Base-by-base conservation (phyloP, 2,888 invertebrate species). In the Chrysolina americana region DNA sequence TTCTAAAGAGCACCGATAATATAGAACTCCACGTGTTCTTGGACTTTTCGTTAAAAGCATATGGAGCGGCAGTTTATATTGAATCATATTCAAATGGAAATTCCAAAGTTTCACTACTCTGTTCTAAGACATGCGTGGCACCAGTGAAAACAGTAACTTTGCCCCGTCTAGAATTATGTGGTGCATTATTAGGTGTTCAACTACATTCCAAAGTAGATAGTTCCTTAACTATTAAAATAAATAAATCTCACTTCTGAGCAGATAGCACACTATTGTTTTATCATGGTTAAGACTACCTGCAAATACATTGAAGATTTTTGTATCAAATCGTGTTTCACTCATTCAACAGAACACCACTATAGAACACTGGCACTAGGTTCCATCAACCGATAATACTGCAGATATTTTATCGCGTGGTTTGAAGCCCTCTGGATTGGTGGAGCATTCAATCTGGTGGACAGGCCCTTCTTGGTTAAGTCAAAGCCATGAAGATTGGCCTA, bases 201-300 rank as follows among this genome's bases (percentile, higher is more conserved):
- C 44, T 59, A 21, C 13, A 17, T 59, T 13, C 19, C 10, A 59
- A 59, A 21, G 59, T 21, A 4, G 10, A 10, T 21, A 21, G 23
- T 1, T 23, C 23, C 9, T 21, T 59, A 1, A 21, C 19, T 23
- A 10, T 59, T 21, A 59, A 13, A 17, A 59, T 59, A 21, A 15
- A 15, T 10, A 15, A 59, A 59, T 21, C 10, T 59, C 44, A 65
- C 47, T 72, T 47, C 47, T 81, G 79, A 78, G 76, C 79, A 0
- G 80, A 80, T 65, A 79, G 78, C 1, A 74, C 1, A 74, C 47
- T 62, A 80, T 81, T 53, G 76, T 76, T 8, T 47, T 78, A 19
- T 59, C 77, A 11, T 79, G 78, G 73, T 53, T 77, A 41, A 53
- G 15, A 8, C 44, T 72, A 28, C 28, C 28, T 28, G 28, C 28